Evolutionary conservation across 1,140 invertebrate genomes (phyloP), one percentile per base, ranked within the genome.

Genomic region (Lordiphosa clarofinis): DNA sequence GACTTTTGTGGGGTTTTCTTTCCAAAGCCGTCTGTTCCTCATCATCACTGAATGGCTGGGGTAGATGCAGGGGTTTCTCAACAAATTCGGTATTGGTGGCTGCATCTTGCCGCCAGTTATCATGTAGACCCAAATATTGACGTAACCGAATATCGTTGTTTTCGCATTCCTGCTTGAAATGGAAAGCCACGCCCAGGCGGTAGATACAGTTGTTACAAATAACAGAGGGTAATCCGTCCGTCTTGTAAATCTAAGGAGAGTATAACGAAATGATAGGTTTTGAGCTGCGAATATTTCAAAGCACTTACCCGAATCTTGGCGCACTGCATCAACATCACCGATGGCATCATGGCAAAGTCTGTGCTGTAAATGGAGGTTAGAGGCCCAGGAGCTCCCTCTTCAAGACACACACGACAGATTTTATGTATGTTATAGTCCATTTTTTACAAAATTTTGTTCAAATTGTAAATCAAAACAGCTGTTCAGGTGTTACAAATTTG

Each of bases 171-270:
- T 92, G 91, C 81, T 93, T 93, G 56, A 93, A 93, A 71, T 93
- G 92, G 76, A 92, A 93, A 7, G 93, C 92, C 9, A 92, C 90
- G 19, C 92, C 92, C 31, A 93, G 70, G 42, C 92, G 91, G 39
- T 92, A 92, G 4, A 93, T 90, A 66, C 93, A 93, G 63, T 92
- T 92, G 54, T 92, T 92, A 53, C 93, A 93, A 46, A 93, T 92
- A 55, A 91, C 91, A 24, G 91, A 89, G 1, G 93, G 92, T 28
- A 93, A 64, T n/a, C 92, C 92, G 89, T 93, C 93, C 44, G 90
- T 90, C 87, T 90, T 90, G 52, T 90, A 87, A 46, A 93, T 90
- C 92, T 93, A 58, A 2, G 89, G 89, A 52, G 52, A 37, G 6
- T 15, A 28, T 10, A 44, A 21, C 4, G 12, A 24, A 6, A 37